Evolutionary conservation across 2,888 invertebrate species (phyloP).

Genomic region (Phalangium opilio): DNA sequence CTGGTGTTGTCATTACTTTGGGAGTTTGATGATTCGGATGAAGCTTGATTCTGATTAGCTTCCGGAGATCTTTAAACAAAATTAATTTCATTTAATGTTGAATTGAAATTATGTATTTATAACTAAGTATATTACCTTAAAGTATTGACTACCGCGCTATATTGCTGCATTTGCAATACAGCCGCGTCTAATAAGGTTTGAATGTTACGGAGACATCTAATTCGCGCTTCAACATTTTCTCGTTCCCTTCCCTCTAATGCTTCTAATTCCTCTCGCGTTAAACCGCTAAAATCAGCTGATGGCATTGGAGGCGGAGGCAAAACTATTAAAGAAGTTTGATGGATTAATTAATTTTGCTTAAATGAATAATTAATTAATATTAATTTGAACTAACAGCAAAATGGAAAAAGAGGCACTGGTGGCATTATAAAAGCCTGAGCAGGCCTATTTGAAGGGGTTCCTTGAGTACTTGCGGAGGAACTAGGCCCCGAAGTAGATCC

Average conservation of each 20-base stretch:
- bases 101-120: background rate
- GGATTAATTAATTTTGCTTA: too few species aligned
- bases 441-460: too few species aligned
- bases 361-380: too few species aligned
- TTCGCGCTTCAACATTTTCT: conserved; percentile 72
- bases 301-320: conserved; percentile 28
- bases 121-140: conserved; percentile 12
- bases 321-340: conserved; percentile 39
- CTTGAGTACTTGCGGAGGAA: too few species aligned
- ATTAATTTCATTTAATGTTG: too few species aligned
- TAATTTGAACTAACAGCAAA: conserved; percentile 41
- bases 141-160: conserved; percentile 34
- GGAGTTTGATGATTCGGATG: background rate
- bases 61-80: background rate
- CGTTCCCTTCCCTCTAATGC: conserved; percentile 79
- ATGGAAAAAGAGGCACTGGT: conserved; percentile 43
- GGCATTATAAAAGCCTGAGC: conserved; percentile 21
- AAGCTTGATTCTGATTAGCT: background rate
- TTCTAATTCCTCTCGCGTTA: conserved; percentile 67
- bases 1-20: background rate
- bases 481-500: too few species aligned
- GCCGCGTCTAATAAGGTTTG: conserved; percentile 85
- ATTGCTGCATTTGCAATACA: conserved; percentile 84
- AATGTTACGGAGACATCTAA: conserved; percentile 68
- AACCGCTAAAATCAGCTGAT: conserved; percentile 41